Conservation (phyloP, 2,797 vertebrate species). For the Amphiprion clarkii region DNA sequence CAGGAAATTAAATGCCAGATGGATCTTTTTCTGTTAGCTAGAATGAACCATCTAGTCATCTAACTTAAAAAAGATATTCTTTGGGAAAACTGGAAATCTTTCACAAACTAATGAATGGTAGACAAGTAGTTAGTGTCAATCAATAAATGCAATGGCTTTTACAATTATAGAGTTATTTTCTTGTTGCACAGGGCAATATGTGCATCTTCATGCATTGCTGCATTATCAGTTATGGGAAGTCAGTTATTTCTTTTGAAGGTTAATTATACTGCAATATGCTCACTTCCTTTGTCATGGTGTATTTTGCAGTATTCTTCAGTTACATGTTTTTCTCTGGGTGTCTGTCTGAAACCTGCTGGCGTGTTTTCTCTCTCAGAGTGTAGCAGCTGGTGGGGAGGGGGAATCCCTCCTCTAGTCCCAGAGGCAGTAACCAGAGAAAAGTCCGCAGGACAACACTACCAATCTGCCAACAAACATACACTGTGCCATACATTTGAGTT, state of each 20-base stretch:
- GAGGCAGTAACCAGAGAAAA: constrained; percentile 68
- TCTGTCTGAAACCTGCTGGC: constrained; percentile 42
- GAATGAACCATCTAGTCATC: not conserved
- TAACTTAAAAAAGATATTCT: constrained; percentile 8
- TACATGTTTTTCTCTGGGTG: constrained; percentile 3
- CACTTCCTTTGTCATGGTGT: constrained; percentile 3
- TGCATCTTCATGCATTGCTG: constrained; percentile 13
- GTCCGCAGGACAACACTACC: constrained; percentile 22
- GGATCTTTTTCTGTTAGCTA: not conserved
- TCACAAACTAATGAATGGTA: too few relatives aligned
- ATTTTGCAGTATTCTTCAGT: constrained; percentile 29
- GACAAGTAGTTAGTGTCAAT: constrained; percentile 6
- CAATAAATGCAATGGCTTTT: constrained; percentile 30
- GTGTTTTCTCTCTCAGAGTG: constrained; percentile 52
- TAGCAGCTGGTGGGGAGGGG: constrained; percentile 74
- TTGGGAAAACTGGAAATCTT: not conserved
- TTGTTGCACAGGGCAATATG: not conserved
- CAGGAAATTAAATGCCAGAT: constrained; percentile 5
- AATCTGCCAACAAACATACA: constrained; percentile 31
- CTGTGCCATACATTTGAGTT: constrained; percentile 28
- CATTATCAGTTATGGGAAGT: not conserved
- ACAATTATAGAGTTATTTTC: not conserved
- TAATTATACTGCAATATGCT: not conserved
- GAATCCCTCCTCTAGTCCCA: constrained; percentile 62
- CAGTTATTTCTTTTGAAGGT: not conserved